phyloP scores from a whole-genome alignment of 2,797 vertebrate genomes.

The Pseudochaenichthys georgianus region DNA sequence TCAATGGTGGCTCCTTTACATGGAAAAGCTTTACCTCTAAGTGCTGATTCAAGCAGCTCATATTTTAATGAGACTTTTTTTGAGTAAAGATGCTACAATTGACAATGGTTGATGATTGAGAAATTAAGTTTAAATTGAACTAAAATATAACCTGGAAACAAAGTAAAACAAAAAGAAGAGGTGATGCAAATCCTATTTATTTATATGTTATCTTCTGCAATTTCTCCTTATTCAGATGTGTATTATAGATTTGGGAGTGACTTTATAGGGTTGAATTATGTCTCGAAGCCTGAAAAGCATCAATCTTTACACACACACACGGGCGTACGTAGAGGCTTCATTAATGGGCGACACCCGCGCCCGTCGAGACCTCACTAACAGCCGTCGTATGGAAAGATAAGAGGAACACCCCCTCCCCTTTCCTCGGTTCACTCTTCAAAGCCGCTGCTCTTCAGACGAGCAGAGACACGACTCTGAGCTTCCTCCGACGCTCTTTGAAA shows the following conservation, averaged over 20 bases:
- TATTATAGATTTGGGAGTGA: slow-evolving; percentile 36
- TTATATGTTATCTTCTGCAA: not conserved
- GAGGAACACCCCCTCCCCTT: slow-evolving; percentile 66
- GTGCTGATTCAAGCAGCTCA: slow-evolving; percentile 30
- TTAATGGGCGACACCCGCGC: slow-evolving; percentile 68
- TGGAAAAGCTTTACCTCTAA: not conserved
- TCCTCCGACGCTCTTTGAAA: slow-evolving; percentile 79
- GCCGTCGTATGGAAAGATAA: slow-evolving; percentile 75
- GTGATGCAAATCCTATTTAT: slow-evolving; percentile 5
- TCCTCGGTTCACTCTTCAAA: slow-evolving; percentile 74
- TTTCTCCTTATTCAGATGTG: slow-evolving; percentile 13
- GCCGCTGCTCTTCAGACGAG: slow-evolving; percentile 74
- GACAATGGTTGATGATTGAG: not conserved
- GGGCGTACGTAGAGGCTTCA: slow-evolving; percentile 55
- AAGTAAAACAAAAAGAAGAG: not conserved
- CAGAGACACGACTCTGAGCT: slow-evolving; percentile 67
- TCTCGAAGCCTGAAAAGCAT: slow-evolving; percentile 34
- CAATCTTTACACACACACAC: slow-evolving; percentile 28
- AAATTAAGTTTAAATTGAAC: slow-evolving; percentile 9
- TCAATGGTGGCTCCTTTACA: too few species aligned
- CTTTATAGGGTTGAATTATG: slow-evolving; percentile 29
- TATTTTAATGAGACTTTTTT: slow-evolving; percentile 24
- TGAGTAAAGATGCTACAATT: slow-evolving; percentile 4
- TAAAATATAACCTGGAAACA: slow-evolving; percentile 22
- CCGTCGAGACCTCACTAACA: slow-evolving; percentile 77